A percentile compares a stretch with the other conserved stretches of the same genome.
Conservation (phyloP, 2,888 invertebrate species). For the Phaedon cochleariae region DNA sequence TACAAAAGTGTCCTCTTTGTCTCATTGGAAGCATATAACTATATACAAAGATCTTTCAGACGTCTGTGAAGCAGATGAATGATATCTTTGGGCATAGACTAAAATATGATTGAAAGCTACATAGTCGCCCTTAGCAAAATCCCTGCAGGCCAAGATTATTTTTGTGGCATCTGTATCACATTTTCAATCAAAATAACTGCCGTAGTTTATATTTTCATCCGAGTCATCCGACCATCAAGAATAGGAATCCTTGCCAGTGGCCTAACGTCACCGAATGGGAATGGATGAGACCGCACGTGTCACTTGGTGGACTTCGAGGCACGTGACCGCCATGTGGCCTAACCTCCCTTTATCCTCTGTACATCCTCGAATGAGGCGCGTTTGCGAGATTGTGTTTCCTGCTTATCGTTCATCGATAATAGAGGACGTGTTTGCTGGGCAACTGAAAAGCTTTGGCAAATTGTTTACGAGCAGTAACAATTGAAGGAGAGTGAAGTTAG, state of each 20-base stretch:
- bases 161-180: neutral
- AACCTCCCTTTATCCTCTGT: constrained; percentile 20
- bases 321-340: constrained; percentile 60
- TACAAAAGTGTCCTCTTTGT: too few relatives aligned
- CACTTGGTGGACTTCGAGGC: constrained; percentile 56
- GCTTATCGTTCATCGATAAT: constrained; percentile 4
- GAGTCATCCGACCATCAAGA: constrained; percentile 35
- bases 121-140: too few relatives aligned
- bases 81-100: too few relatives aligned
- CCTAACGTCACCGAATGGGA: constrained; percentile 30
- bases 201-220: constrained; percentile 4
- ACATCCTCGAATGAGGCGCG: constrained; percentile 21
- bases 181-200: neutral
- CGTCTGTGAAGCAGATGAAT: too few relatives aligned
- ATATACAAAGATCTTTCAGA: too few relatives aligned
- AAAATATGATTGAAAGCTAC: too few relatives aligned
- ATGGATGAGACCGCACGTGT: constrained; percentile 54
- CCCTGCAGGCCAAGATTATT: neutral
- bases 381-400: constrained; percentile 35
- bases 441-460: constrained; percentile 21
- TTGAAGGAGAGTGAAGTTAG: neutral
- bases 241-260: constrained; percentile 40
- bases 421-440: constrained; percentile 23
- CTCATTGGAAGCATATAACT: too few relatives aligned
- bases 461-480: constrained; percentile 14